These are phyloP conservation scores for Dromococcyx pavoninus DNA, from an alignment of 2,797 vertebrate genomes.

Conservation along the genomic window DNA sequence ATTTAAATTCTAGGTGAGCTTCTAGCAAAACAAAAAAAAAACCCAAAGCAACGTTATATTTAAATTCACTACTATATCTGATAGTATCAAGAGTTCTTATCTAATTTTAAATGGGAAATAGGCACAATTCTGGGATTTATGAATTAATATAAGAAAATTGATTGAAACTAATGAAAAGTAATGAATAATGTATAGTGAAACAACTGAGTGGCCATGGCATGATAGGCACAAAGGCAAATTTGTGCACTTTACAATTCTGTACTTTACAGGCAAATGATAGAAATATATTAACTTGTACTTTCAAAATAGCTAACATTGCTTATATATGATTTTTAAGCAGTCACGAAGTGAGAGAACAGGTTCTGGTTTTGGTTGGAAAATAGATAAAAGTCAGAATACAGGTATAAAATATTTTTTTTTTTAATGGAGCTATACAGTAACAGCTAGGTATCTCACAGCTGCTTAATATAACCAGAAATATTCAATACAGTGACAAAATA, in stretches of 20 bases:
- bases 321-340: not conserved
- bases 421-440: not conserved
- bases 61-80: conserved; percentile 2
- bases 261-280: not conserved
- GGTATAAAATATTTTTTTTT: not conserved
- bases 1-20: not conserved
- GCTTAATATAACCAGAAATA: not conserved
- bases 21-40: not conserved
- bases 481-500: not conserved
- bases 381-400: not conserved
- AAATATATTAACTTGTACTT: not conserved
- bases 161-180: conserved; percentile 50
- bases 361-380: not conserved
- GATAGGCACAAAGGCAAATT: not conserved
- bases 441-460: not conserved
- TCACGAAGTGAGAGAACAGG: not conserved
- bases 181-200: conserved; percentile 57
- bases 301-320: not conserved
- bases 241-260: not conserved
- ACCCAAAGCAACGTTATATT: conserved; percentile 55
- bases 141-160: conserved; percentile 55
- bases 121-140: conserved; percentile 26
- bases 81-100: not conserved
- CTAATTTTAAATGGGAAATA: conserved; percentile 32
- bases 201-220: not conserved